phyloP scores from a whole-genome alignment of 2,797 vertebrate genomes.

The Aeoliscus strigatus region DNA sequence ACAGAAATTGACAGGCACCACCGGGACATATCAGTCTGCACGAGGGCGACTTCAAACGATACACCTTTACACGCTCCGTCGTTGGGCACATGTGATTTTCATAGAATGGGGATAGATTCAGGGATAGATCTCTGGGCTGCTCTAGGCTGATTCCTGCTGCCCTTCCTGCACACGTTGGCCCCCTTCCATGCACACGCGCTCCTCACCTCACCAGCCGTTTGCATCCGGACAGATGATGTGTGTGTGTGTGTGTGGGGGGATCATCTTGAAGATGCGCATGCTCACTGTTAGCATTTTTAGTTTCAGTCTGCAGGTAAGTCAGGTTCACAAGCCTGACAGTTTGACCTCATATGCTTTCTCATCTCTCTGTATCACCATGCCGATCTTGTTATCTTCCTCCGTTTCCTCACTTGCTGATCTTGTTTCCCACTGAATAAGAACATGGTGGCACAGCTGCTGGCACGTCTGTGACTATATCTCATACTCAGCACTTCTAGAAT shows the following conservation, averaged over 20 bases:
- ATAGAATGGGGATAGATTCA: constrained; percentile 45
- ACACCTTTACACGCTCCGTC: constrained; percentile 20
- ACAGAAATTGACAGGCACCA: constrained; percentile 15
- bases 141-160: constrained; percentile 41
- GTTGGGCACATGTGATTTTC: constrained; percentile 47
- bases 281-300: too few species aligned
- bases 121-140: constrained; percentile 46
- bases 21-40: constrained; percentile 1
- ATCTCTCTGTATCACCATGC: too few species aligned
- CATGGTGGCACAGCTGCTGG: constrained; percentile 19
- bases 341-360: too few species aligned
- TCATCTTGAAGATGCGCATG: too few species aligned
- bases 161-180: constrained; percentile 42
- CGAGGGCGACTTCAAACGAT: not conserved
- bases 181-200: constrained; percentile 20
- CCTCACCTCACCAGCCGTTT: constrained; percentile 25
- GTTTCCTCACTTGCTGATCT: constrained; percentile 9
- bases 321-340: too few species aligned
- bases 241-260: constrained; percentile 29
- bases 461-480: constrained; percentile 26
- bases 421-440: constrained; percentile 1
- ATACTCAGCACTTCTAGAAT: constrained; percentile 47
- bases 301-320: too few species aligned
- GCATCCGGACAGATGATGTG: constrained; percentile 44
- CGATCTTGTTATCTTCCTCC: not conserved